Evolutionary conservation across 2,888 invertebrate genomes (phyloP).

Genomic region (Ditula angustiorana): DNA sequence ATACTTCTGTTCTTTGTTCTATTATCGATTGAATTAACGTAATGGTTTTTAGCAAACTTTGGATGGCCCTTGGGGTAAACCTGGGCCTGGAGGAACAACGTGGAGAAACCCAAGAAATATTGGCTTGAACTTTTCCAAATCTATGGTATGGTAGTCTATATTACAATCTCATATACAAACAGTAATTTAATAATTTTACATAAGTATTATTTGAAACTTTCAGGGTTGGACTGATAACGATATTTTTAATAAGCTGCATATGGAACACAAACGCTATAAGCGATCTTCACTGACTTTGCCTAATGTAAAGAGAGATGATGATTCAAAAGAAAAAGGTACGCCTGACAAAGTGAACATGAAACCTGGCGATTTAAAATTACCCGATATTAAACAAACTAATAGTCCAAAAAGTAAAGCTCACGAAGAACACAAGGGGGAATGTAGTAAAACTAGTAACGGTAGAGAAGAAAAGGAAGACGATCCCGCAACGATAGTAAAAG

Average conservation of each 20-base stretch:
- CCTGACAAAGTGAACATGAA: constrained; percentile 62
- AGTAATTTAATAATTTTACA: too few species aligned
- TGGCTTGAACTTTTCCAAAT: constrained; percentile 91
- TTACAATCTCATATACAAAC: too few species aligned
- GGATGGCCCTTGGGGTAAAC: constrained; percentile 87
- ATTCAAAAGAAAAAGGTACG: constrained; percentile 53
- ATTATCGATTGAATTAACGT: constrained; percentile 21
- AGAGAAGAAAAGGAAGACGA: constrained; percentile 33
- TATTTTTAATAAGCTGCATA: constrained; percentile 69
- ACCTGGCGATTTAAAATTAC: constrained; percentile 63
- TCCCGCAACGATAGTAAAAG: constrained; percentile 44
- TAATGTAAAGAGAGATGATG: constrained; percentile 80
- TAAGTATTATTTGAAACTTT: constrained; percentile 32
- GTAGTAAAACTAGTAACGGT: constrained; percentile 38
- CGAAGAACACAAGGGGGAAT: constrained; percentile 47
- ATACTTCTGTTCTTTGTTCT: not conserved
- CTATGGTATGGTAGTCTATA: constrained; percentile 86
- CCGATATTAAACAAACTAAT: constrained; percentile 60
- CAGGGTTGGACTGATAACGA: constrained; percentile 82
- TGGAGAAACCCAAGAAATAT: constrained; percentile 91
- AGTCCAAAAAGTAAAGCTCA: constrained; percentile 49
- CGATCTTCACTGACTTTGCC: constrained; percentile 81
- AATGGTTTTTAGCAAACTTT: constrained; percentile 68
- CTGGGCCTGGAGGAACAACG: constrained; percentile 89
- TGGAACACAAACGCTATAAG: constrained; percentile 60